Evolutionary conservation across 2,888 invertebrate genomes (phyloP).

Genomic region (Apoderus coryli): DNA sequence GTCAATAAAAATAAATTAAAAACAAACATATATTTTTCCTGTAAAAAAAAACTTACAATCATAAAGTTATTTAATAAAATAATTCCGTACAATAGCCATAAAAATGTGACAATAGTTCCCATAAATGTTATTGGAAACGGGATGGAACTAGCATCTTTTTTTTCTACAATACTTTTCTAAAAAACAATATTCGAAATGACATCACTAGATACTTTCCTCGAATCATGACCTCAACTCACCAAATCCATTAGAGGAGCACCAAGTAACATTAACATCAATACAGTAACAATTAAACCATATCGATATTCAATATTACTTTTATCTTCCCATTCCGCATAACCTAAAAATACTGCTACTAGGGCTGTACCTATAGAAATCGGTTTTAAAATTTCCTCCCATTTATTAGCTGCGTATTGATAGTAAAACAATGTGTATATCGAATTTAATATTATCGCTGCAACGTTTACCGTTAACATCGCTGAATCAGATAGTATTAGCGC

Average conservation of each 20-base stretch:
- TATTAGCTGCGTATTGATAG: conserved; percentile 46
- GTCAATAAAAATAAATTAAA: conserved; percentile 21
- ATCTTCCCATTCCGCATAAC: conserved; percentile 52
- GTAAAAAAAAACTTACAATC: conserved; percentile 42
- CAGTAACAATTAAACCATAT: conserved; percentile 56
- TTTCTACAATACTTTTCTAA: conserved; percentile 62
- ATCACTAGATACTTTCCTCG: not conserved
- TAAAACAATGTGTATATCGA: conserved; percentile 50
- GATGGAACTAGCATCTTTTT: conserved; percentile 70
- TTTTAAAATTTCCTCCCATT: conserved; percentile 36
- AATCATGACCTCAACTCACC: conserved; percentile 34
- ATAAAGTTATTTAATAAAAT: conserved; percentile 62
- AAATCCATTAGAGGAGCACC: conserved; percentile 56
- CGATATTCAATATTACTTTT: conserved; percentile 48
- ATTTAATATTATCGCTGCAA: conserved; percentile 57
- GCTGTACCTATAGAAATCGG: conserved; percentile 41
- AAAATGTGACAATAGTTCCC: conserved; percentile 60
- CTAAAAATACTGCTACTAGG: conserved; percentile 43
- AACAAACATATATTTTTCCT: too few species aligned
- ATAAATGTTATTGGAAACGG: conserved; percentile 80
- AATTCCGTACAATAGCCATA: conserved; percentile 72
- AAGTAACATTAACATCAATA: conserved; percentile 48
- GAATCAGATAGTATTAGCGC: conserved; percentile 57
- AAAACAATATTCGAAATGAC: conserved; percentile 17
- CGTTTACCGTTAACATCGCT: conserved; percentile 65